phyloP scores from a whole-genome alignment of 1,140 invertebrate species.

The Andricus grossulariae region DNA sequence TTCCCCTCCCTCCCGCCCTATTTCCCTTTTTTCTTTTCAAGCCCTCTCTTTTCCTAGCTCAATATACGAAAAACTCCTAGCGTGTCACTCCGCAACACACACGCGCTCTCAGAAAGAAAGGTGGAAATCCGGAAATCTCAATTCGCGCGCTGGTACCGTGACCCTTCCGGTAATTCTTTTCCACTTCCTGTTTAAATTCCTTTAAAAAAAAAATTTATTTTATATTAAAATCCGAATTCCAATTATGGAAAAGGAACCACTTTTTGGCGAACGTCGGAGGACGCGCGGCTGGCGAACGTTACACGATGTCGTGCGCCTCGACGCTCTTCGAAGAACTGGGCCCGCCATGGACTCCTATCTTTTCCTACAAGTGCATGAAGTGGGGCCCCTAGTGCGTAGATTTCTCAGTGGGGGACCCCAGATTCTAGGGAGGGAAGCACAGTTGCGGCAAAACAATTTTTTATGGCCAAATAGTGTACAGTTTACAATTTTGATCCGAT shows the following conservation, averaged over 20 bases:
- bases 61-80: neutral
- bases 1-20: neutral
- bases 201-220: neutral
- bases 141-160: constrained; percentile 26
- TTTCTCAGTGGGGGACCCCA: constrained; percentile 9
- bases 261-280: neutral
- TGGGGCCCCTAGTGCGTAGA: constrained; percentile 39
- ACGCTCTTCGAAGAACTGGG: constrained; percentile 45
- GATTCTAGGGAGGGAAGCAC: neutral
- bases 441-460: neutral
- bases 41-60: neutral
- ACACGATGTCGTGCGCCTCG: constrained; percentile 42
- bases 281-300: neutral
- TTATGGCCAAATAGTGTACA: no score
- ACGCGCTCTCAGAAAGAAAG: constrained; percentile 20
- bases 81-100: constrained; percentile 19
- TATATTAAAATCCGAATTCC: neutral
- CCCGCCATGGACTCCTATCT: constrained; percentile 36
- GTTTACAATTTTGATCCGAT: no score
- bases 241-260: neutral
- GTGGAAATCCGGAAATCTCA: constrained; percentile 25
- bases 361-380: constrained; percentile 46
- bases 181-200: neutral
- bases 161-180: constrained; percentile 11
- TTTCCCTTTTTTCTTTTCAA: neutral